phyloP scores from a whole-genome alignment of 2,797 vertebrate species.

The Geotrypetes seraphini region DNA sequence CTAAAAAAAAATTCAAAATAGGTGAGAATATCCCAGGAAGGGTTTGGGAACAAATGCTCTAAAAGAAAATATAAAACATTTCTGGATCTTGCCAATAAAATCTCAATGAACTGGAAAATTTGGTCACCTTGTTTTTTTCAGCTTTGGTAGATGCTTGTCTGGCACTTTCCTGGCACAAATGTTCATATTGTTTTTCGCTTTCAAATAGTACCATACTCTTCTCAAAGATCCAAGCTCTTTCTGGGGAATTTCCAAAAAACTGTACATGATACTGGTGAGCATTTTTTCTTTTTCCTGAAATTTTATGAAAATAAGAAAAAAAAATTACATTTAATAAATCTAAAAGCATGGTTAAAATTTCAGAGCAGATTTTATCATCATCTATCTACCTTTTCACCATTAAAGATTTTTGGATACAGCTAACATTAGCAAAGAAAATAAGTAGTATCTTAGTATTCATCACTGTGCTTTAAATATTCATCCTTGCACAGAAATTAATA shows the following conservation, averaged over 20 bases:
- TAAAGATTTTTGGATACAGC: too few species aligned
- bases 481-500: too few species aligned
- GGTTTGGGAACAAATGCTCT: background rate
- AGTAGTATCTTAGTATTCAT: too few species aligned
- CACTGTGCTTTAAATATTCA: too few species aligned
- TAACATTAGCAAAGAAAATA: too few species aligned
- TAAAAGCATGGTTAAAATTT: background rate
- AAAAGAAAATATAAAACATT: background rate
- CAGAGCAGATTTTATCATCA: background rate
- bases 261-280: constrained; percentile 86
- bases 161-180: constrained; percentile 73
- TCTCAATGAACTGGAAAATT: constrained; percentile 1
- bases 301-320: too few species aligned
- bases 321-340: background rate
- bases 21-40: too few species aligned
- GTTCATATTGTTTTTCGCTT: constrained; percentile 79
- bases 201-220: constrained; percentile 84
- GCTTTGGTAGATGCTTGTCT: constrained; percentile 58
- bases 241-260: constrained; percentile 90
- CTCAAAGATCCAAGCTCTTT: constrained; percentile 92
- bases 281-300: constrained; percentile 60
- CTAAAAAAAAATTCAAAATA: too few species aligned
- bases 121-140: constrained; percentile 74
- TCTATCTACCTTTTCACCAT: background rate
- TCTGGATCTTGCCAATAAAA: background rate